These are phyloP conservation scores for Protosalanx chinensis DNA, from an alignment of 2,797 vertebrate species.

Conservation along the genomic window DNA sequence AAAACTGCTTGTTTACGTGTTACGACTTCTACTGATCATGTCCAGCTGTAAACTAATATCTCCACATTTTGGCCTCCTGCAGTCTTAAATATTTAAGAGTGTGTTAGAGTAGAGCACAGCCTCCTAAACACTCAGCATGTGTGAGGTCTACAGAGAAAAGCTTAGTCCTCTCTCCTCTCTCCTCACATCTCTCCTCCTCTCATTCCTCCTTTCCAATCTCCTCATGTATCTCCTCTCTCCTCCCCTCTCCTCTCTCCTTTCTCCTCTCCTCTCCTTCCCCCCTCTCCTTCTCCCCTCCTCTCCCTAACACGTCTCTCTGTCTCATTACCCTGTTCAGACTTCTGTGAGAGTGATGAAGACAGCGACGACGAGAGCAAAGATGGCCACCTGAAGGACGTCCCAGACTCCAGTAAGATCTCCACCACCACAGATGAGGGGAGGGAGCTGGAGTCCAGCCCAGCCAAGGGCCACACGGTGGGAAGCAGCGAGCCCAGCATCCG, in stretches of 20 bases:
- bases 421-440: constrained; percentile 84
- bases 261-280: no score
- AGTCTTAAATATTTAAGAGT: neutral
- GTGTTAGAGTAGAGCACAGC: no score
- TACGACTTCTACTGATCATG: neutral
- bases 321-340: constrained; percentile 69
- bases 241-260: no score
- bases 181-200: neutral
- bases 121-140: no score
- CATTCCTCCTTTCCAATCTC: no score
- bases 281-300: no score
- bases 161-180: no score
- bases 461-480: constrained; percentile 65
- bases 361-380: constrained; percentile 94
- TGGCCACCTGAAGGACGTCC: constrained; percentile 78
- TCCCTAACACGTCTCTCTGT: neutral
- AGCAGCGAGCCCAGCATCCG: constrained; percentile 65
- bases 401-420: constrained; percentile 86
- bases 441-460: constrained; percentile 74
- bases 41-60: neutral
- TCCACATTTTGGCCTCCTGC: neutral
- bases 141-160: no score
- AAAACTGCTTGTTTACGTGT: neutral
- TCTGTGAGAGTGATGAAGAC: constrained; percentile 92
- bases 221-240: no score